Base-by-base conservation (phyloP, 2,113 vertebrate genomes). In the Seriola rivoliana region DNA sequence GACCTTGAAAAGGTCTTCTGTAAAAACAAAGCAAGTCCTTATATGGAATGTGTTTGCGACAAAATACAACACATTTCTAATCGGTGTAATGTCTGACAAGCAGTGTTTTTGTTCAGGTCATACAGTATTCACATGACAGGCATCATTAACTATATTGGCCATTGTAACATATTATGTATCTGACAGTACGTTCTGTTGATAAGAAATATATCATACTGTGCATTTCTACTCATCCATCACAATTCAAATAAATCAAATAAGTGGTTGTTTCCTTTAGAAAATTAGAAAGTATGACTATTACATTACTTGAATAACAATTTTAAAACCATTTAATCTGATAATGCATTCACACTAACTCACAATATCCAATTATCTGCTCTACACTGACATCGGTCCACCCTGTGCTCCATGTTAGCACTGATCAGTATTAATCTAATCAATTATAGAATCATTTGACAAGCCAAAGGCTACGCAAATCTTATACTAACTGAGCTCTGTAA, bases 391-490 rank as follows among this genome's bases (percentile, higher is more conserved):
- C 82, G 63, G 65, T 90, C 82, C 67, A 88, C 84, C 90, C 85
- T 86, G 81, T 85, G 87, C 86, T 88, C 78, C 73, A 80, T 46
- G 89, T 92, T 92, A 91, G 79, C 88, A 86, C 90, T 87, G 90
- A 94, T 95, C 94, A 91, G 87, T 93, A 95, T 93, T 94, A 95
- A 95, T 95, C 93, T 88, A 93, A 94, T 94, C 94, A 94, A 95
- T 95, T 94, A 95, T 70, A 87, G 78, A 93, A 94, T 94, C 92
- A 93, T 94, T 92, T 94, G 92, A 93, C 85, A 78, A 91, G 92
- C 91, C 92, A 93, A 91, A 93, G 93, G 94, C 91, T 91, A 93
- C 87, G 85, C 89, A 94, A 94, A 94, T 93, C 90, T 91, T 92
- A 90, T 75, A 91, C 88, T 82, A 85, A 92, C 90, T 86, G 86